Percentiles rank a stretch among this genome's conserved stretches.
phyloP scores from a whole-genome alignment of 2,888 invertebrate genomes.

The Drosophila multiciliata region DNA sequence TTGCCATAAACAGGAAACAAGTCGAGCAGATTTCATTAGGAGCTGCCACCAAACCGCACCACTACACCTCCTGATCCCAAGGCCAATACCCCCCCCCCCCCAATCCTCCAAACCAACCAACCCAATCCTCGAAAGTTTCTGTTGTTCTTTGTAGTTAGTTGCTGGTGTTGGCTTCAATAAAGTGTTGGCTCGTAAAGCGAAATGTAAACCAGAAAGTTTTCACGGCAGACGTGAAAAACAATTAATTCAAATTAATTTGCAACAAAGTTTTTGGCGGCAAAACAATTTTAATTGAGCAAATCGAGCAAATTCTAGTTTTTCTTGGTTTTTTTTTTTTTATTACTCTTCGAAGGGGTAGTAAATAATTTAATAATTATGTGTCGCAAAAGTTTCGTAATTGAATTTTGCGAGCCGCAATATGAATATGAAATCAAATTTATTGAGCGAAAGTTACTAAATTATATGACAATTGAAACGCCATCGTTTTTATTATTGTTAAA shows the following conservation, averaged over 20 bases:
- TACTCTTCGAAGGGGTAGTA: background rate
- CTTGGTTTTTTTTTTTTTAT: no score
- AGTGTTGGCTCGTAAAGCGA: slow-evolving; percentile 54
- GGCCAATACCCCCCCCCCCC: no score
- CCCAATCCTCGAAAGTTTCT: slow-evolving; percentile 17
- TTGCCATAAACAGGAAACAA: slow-evolving; percentile 70
- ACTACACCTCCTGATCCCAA: slow-evolving; percentile 13
- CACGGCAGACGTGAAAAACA: slow-evolving; percentile 63
- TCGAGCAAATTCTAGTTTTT: slow-evolving; percentile 32
- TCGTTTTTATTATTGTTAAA: background rate
- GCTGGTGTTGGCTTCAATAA: slow-evolving; percentile 26
- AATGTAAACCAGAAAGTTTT: slow-evolving; percentile 72
- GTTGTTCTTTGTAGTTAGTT: slow-evolving; percentile 19
- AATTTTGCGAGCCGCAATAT: background rate
- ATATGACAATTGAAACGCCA: background rate
- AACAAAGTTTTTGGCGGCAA: slow-evolving; percentile 56
- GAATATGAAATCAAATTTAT: background rate
- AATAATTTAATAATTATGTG: background rate
- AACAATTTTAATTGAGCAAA: slow-evolving; percentile 30
- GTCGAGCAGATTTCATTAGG: slow-evolving; percentile 72
- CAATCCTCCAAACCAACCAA: background rate
- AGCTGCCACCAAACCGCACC: slow-evolving; percentile 56
- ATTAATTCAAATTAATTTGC: slow-evolving; percentile 77
- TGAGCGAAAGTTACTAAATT: background rate
- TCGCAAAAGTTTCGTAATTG: background rate